These are phyloP conservation scores for Notoglanidium macrostoma DNA, from an alignment of 2,797 vertebrate species.

Conservation along the genomic window DNA sequence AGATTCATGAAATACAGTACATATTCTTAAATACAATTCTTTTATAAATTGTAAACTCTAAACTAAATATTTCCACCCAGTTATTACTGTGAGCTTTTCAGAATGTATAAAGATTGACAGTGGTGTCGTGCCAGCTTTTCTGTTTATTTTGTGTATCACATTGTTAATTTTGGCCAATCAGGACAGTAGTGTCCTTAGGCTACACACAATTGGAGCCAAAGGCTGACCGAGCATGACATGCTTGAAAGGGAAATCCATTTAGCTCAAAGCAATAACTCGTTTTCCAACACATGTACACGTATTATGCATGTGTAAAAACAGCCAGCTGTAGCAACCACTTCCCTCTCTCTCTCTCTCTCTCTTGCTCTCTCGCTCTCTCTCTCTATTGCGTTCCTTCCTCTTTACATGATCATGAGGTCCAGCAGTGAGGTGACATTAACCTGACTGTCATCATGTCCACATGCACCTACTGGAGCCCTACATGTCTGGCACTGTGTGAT, in stretches of 20 bases:
- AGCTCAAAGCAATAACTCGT: not conserved
- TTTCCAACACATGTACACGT: not conserved
- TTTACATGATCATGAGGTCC: not conserved
- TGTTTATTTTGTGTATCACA: not conserved
- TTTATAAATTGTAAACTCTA: not conserved
- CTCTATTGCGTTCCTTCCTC: not conserved
- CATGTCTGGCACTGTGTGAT: not conserved
- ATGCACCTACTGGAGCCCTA: slow-evolving; percentile 40
- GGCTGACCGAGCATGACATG: not conserved
- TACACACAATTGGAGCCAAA: not conserved
- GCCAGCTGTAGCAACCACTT: slow-evolving; percentile 1
- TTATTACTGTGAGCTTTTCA: not conserved
- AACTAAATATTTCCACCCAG: not conserved
- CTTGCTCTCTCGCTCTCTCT: not conserved
- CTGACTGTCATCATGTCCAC: slow-evolving; percentile 51
- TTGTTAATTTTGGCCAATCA: not conserved
- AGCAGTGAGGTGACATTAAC: not conserved
- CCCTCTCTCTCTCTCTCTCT: not conserved
- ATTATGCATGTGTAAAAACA: slow-evolving; percentile 2
- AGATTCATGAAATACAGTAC: not conserved
- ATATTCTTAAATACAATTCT: not conserved
- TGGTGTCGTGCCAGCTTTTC: not conserved
- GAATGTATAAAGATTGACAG: not conserved
- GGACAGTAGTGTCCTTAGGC: not conserved
- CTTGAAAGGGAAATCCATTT: not conserved